Percentiles rank a stretch among this genome's conserved stretches.
These are phyloP conservation scores for Phortica okadai DNA, from an alignment of 2,888 invertebrate genomes.

Conservation along the genomic window DNA sequence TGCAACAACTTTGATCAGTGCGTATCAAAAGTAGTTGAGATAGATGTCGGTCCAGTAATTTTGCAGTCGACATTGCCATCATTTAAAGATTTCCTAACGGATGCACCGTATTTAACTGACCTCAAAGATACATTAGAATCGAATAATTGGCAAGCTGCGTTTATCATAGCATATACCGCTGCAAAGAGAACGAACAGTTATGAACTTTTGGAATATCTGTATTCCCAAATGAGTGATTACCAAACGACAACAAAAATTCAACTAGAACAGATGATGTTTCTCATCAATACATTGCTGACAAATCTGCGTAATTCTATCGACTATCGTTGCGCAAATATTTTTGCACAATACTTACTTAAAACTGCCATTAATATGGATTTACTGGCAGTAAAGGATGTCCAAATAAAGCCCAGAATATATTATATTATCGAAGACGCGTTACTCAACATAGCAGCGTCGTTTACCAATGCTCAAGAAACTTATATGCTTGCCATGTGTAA, in stretches of 20 bases:
- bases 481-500: slow-evolving; percentile 42
- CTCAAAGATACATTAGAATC: not conserved
- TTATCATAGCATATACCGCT: slow-evolving; percentile 19
- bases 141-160: slow-evolving; percentile 42
- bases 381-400: not conserved
- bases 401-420: not conserved
- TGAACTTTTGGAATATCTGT: slow-evolving; percentile 20
- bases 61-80: not conserved
- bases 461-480: slow-evolving; percentile 9
- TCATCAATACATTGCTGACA: slow-evolving; percentile 4
- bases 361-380: not conserved
- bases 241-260: slow-evolving; percentile 3
- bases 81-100: not conserved
- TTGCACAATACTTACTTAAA: not conserved
- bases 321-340: slow-evolving; percentile 1
- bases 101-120: not conserved
- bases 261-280: slow-evolving; percentile 36
- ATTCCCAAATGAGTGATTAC: not conserved
- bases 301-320: slow-evolving; percentile 6
- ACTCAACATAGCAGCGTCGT: not conserved
- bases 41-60: not conserved
- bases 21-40: fast-evolving
- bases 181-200: not conserved
- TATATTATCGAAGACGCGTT: not conserved
- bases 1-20: slow-evolving; percentile 43